These are phyloP conservation scores for Epirrita christyi DNA, from an alignment of 2,888 invertebrate genomes.

Conservation along the genomic window DNA sequence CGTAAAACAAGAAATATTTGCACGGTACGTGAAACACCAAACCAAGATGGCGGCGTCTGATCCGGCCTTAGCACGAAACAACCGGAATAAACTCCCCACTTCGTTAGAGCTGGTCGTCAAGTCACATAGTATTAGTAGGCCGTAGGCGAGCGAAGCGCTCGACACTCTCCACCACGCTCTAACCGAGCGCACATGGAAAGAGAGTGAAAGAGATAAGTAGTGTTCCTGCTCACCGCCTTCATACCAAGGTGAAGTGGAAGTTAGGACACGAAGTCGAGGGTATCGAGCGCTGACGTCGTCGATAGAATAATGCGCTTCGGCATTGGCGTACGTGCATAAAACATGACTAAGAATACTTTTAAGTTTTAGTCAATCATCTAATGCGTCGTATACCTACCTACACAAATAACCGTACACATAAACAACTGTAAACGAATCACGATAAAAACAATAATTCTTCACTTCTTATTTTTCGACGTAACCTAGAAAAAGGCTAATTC, in stretches of 20 bases:
- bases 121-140: conserved; percentile 34
- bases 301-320: conserved; percentile 21
- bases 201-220: conserved; percentile 48
- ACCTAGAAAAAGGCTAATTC: too few species aligned
- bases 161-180: conserved; percentile 47
- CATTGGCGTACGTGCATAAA: conserved; percentile 9
- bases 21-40: conserved; percentile 27
- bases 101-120: conserved; percentile 43
- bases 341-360: neutral
- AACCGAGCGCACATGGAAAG: conserved; percentile 43
- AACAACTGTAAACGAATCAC: too few species aligned
- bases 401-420: too few species aligned
- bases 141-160: conserved; percentile 47
- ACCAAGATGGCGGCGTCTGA: conserved; percentile 37
- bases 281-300: conserved; percentile 53
- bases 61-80: conserved; percentile 47
- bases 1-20: conserved; percentile 17
- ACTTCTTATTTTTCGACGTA: too few species aligned
- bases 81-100: conserved; percentile 69
- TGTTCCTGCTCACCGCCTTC: conserved; percentile 8
- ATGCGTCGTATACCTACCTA: neutral
- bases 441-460: too few species aligned
- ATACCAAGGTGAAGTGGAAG: conserved; percentile 64
- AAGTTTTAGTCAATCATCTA: neutral
- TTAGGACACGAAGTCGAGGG: conserved; percentile 43